Conservation (phyloP, 2,113 vertebrate genomes). For the Melanerpes aurifrons region DNA sequence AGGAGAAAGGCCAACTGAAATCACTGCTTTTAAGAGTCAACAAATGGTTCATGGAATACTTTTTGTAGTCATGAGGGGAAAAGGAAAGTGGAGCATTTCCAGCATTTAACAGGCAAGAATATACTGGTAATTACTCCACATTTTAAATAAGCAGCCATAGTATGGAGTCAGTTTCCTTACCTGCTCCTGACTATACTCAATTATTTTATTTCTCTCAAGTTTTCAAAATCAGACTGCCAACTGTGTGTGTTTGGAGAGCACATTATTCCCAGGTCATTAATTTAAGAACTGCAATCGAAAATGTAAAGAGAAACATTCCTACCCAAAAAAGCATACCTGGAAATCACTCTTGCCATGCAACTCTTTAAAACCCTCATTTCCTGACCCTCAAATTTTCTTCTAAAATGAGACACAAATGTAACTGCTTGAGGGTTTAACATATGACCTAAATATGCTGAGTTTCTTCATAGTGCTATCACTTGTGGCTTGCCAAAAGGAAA, state of each 20-base stretch:
- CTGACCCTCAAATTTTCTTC: not conserved
- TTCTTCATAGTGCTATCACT: constrained; percentile 38
- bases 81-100: not conserved
- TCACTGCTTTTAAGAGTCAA: not conserved
- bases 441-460: constrained; percentile 34
- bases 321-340: not conserved
- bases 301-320: not conserved
- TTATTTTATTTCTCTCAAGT: not conserved
- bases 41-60: not conserved
- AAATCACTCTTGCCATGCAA: not conserved
- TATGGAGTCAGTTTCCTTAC: not conserved
- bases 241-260: not conserved
- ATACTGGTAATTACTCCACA: not conserved
- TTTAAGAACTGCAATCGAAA: not conserved
- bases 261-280: not conserved
- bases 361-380: not conserved
- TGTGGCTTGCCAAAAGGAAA: not conserved
- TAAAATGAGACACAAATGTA: constrained; percentile 15
- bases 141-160: not conserved
- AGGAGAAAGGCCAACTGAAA: not conserved
- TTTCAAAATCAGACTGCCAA: not conserved
- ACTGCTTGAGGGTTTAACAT: constrained; percentile 8
- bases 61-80: not conserved
- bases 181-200: not conserved
- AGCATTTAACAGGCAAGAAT: not conserved